Evolutionary conservation across 1,140 invertebrate genomes (phyloP).

Genomic region (Achatina immaculata): DNA sequence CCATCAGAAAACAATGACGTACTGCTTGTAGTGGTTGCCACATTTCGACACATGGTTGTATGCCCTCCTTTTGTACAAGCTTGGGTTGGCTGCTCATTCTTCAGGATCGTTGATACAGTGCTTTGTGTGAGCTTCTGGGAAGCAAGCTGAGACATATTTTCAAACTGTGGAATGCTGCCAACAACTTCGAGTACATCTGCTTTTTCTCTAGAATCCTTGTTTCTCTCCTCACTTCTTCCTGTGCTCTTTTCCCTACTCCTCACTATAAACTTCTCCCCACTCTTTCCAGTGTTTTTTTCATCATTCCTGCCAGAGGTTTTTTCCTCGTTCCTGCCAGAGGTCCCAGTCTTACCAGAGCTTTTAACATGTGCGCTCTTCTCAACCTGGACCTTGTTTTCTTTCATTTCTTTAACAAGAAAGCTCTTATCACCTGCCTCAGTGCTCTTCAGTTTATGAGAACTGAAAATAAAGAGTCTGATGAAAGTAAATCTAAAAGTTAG

Average conservation of each 20-base stretch:
- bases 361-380: too few relatives aligned
- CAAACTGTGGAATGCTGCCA: not conserved
- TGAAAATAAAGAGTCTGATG: too few relatives aligned
- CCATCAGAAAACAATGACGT: constrained; percentile 1
- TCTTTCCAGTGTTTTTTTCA: not conserved
- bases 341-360: too few relatives aligned
- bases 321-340: too few relatives aligned
- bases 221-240: not conserved
- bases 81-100: not conserved
- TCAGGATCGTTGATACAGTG: not conserved
- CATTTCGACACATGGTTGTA: not conserved
- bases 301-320: too few relatives aligned
- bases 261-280: not conserved
- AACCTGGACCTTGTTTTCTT: too few relatives aligned
- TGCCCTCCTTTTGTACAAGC: not conserved
- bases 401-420: not conserved
- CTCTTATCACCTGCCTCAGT: not conserved
- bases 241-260: not conserved
- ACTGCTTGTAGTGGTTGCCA: constrained; percentile 22
- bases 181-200: not conserved
- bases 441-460: not conserved
- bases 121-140: not conserved
- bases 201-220: not conserved
- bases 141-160: not conserved
- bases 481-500: too few relatives aligned